Evolutionary conservation across 2,797 vertebrate genomes (phyloP).

Genomic region (Staurois parvus): DNA sequence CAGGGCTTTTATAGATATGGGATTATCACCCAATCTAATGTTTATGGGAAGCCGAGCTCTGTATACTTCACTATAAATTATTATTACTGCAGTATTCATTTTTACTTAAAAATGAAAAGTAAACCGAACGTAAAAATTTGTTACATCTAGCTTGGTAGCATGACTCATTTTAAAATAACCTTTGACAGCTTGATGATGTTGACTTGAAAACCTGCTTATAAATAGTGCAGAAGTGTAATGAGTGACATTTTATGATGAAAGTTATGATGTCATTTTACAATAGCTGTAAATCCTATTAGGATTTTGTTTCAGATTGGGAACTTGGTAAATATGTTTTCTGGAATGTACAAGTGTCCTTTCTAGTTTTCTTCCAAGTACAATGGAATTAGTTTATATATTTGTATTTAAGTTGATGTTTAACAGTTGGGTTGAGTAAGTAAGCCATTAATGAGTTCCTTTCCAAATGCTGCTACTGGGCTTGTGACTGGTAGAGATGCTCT

Average conservation of each 20-base stretch:
- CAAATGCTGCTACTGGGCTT: slow-evolving; percentile 39
- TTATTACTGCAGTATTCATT: background rate
- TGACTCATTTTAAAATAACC: slow-evolving; percentile 15
- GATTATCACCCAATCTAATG: background rate
- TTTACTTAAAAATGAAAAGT: background rate
- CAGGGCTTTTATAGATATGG: background rate
- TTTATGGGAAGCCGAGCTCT: background rate
- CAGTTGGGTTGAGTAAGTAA: slow-evolving; percentile 55
- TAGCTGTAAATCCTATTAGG: slow-evolving; percentile 38
- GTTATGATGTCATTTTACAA: slow-evolving; percentile 21
- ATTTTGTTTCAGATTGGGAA: slow-evolving; percentile 15
- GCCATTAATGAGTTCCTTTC: slow-evolving; percentile 49
- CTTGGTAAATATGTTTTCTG: slow-evolving; percentile 29
- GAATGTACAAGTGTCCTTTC: slow-evolving; percentile 40
- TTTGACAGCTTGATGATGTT: background rate
- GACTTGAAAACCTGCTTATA: background rate
- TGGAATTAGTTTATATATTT: slow-evolving; percentile 53
- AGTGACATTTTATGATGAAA: slow-evolving; percentile 26
- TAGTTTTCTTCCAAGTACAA: slow-evolving; percentile 41
- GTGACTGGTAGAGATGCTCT: slow-evolving; percentile 31
- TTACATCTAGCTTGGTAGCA: background rate
- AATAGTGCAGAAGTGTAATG: background rate
- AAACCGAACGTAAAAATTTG: background rate
- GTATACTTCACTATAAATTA: background rate
- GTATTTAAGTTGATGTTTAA: slow-evolving; percentile 60